Base-by-base conservation (phyloP, 2,113 vertebrate genomes). In the Craseonycteris thonglongyai region DNA sequence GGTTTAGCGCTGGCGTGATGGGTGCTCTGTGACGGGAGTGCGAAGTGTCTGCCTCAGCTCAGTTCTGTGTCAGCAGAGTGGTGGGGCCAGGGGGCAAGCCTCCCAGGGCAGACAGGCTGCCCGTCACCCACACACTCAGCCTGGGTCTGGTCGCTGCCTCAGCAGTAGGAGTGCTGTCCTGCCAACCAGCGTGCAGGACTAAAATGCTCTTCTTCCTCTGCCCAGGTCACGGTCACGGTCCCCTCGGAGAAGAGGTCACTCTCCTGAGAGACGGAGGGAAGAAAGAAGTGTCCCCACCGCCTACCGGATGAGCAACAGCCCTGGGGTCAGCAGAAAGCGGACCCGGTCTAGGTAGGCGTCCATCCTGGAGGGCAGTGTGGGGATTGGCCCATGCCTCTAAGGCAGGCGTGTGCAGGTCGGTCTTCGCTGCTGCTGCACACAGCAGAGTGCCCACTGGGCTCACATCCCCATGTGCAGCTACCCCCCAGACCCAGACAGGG, bases 191-290 rank as follows among this genome's bases (percentile, higher is more conserved):
- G 51, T 2, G 4, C 35, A 7, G n/a, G 5, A n/a, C 59, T 82
- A 6, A 95, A 83, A 49, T 7, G 3, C 78, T 30, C 33, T 15
- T 82, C 61, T 42, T 84, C 71, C 6, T 79, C 28, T 84, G 15
- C 76, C 84, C 91, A 99, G 99, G 97, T 99, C 99, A 0, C 98
- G 99, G 0, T 99, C 99, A 2, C 98, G 98, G 97, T 99, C 99
- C 4, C 99, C 99, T 0, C 98, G 99, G 95, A 98, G 99, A 93
- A 98, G 98, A 93, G 97, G 97, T 13, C 98, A 98, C 91, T 99
- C 98, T 0, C 98, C 99, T 0, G 99, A 99, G 58, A 98, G 98
- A 92, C 98, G 98, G 85, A 97, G 98, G 24, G 99, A 99, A 0
- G 99, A 99, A 2, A 98, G 98, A 8, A 98, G 98, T 0, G 98